Percentiles rank a stretch among this genome's conserved stretches.
phyloP scores from a whole-genome alignment of 2,797 vertebrate genomes.

The Scleropages formosus region DNA sequence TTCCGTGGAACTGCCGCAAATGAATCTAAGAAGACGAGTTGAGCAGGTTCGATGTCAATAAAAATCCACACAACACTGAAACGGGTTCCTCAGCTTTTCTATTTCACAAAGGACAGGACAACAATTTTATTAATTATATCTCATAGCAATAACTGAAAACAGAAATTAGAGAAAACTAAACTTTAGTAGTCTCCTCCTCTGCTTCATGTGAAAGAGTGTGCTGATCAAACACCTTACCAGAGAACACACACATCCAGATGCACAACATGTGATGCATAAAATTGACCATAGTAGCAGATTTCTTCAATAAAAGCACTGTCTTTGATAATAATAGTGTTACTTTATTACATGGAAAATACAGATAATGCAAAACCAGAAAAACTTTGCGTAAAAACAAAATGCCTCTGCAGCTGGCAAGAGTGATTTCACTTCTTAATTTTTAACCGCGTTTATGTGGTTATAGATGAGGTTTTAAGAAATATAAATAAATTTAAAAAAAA shows the following conservation, averaged over 20 bases:
- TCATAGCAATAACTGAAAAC: too few species aligned
- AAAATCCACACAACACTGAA: too few species aligned
- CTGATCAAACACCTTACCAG: slow-evolving; percentile 92
- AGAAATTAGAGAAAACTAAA: too few species aligned
- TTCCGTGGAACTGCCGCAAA: slow-evolving; percentile 92
- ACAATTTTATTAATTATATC: too few species aligned
- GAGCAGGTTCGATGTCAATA: not conserved
- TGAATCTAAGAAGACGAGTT: slow-evolving; percentile 76
- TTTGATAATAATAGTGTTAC: not conserved
- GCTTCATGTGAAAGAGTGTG: slow-evolving; percentile 92
- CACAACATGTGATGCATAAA: not conserved
- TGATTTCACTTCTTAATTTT: slow-evolving; percentile 16
- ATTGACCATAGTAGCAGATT: too few species aligned
- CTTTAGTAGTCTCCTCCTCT: not conserved
- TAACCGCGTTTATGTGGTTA: not conserved
- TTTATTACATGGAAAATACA: slow-evolving; percentile 1
- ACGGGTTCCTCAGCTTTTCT: too few species aligned
- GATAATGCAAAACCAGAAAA: not conserved
- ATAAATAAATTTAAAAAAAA: slow-evolving; percentile 11
- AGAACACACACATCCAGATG: not conserved
- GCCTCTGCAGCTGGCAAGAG: slow-evolving; percentile 1
- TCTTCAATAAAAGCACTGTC: too few species aligned
- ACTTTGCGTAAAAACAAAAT: not conserved
- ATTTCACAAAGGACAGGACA: too few species aligned
- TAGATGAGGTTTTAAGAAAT: not conserved